These are phyloP conservation scores for Sussaba pulchella DNA, from an alignment of 2,888 invertebrate genomes.

Conservation along the genomic window DNA sequence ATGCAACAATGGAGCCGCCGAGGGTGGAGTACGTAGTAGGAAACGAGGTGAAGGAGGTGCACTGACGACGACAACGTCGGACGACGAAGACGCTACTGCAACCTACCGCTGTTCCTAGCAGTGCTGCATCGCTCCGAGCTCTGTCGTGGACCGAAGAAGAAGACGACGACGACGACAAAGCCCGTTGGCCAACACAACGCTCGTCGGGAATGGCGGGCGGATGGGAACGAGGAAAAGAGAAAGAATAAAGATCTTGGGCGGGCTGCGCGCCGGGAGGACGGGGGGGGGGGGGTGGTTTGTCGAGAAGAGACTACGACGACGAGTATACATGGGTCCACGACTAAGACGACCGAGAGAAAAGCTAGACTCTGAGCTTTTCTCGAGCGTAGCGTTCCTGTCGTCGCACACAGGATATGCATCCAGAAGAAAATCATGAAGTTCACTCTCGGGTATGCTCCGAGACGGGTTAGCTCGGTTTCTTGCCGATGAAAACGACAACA, in stretches of 20 bases:
- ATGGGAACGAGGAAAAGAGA: slow-evolving; percentile 68
- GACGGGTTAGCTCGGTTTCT: slow-evolving; percentile 50
- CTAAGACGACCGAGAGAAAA: slow-evolving; percentile 52
- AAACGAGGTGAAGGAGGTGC: slow-evolving; percentile 69
- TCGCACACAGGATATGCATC: slow-evolving; percentile 60
- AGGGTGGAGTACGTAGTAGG: slow-evolving; percentile 65
- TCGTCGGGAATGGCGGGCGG: slow-evolving; percentile 70
- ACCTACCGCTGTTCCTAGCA: not conserved
- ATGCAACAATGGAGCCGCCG: slow-evolving; percentile 75
- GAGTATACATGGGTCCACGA: slow-evolving; percentile 44
- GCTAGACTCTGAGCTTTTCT: slow-evolving; percentile 56
- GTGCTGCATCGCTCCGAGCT: slow-evolving; percentile 58
- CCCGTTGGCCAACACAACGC: slow-evolving; percentile 59
- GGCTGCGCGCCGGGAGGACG: slow-evolving; percentile 7
- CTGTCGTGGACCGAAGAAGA: slow-evolving; percentile 53
- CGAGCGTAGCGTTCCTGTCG: slow-evolving; percentile 50
- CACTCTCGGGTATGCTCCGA: slow-evolving; percentile 50
- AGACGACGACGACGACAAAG: slow-evolving; percentile 62
- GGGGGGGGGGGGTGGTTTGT: slow-evolving; percentile 48
- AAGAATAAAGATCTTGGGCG: slow-evolving; percentile 46
- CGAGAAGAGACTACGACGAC: slow-evolving; percentile 48
- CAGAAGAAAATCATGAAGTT: slow-evolving; percentile 63
- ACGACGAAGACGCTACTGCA: slow-evolving; percentile 44
- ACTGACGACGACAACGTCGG: slow-evolving; percentile 54
- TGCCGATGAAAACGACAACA: slow-evolving; percentile 58